Evolutionary conservation across 53 echinoderm and acorn worm species (phyloP).

Genomic region (Holothuria leucospilota): DNA sequence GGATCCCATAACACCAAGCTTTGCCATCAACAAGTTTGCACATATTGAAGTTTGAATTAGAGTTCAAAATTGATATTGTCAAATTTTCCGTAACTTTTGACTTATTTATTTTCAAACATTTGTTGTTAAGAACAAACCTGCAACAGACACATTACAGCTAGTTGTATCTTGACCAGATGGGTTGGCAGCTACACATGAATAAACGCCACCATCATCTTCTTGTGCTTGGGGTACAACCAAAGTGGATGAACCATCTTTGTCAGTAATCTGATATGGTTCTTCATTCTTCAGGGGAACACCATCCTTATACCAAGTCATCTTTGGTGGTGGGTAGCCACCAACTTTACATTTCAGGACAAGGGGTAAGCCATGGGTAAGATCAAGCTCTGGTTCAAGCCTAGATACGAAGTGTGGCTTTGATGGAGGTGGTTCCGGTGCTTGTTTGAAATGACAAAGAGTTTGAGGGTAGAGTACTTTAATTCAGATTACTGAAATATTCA

Average conservation of each 20-base stretch:
- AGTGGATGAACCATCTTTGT: not conserved
- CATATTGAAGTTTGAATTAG: too few relatives aligned
- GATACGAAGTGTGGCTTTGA: conserved; percentile 32
- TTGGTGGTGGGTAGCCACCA: conserved; percentile 79
- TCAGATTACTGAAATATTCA: too few relatives aligned
- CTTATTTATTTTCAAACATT: too few relatives aligned
- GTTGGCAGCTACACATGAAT: conserved; percentile 76
- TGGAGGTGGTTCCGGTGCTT: conserved; percentile 34
- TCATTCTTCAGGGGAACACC: conserved; percentile 63
- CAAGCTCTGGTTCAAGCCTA: conserved; percentile 41
- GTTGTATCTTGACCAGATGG: conserved; percentile 74
- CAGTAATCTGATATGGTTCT: conserved; percentile 41
- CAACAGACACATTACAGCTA: conserved; percentile 71
- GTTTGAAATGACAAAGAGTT: not conserved
- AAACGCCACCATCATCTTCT: conserved; percentile 77
- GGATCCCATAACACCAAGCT: too few relatives aligned
- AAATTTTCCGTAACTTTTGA: too few relatives aligned
- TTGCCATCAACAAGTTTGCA: too few relatives aligned
- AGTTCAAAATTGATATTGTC: conserved; percentile 3
- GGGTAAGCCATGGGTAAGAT: not conserved
- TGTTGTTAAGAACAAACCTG: conserved; percentile 45
- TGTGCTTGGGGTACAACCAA: not conserved
- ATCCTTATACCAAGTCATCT: conserved; percentile 87
- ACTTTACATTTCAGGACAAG: conserved; percentile 48
- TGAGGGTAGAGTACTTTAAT: too few relatives aligned